A percentile compares a stretch with the other conserved stretches of the same genome.
These are phyloP conservation scores for Branchellion lobata DNA, from an alignment of 2,888 invertebrate genomes.

Conservation along the genomic window DNA sequence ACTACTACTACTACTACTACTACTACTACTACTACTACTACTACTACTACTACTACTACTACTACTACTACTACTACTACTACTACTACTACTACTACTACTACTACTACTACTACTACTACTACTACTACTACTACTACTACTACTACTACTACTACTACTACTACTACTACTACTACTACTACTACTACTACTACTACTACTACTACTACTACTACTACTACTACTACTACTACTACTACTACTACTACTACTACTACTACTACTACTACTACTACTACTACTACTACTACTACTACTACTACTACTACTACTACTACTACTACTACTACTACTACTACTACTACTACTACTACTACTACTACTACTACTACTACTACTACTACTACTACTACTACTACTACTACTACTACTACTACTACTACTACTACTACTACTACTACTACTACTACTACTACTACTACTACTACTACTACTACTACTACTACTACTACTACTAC, in stretches of 20 bases:
- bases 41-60: conserved; percentile 32
- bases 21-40: conserved; percentile 34
- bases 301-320: conserved; percentile 39
- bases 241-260: not conserved
- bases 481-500: not conserved
- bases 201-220: not conserved
- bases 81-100: conserved; percentile 32
- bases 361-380: conserved; percentile 44
- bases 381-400: conserved; percentile 39
- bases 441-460: not conserved
- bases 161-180: conserved; percentile 28
- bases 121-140: conserved; percentile 34
- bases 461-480: not conserved
- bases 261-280: not conserved
- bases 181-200: conserved; percentile 24
- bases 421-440: not conserved
- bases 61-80: conserved; percentile 32
- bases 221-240: not conserved
- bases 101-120: conserved; percentile 34
- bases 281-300: not conserved
- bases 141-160: conserved; percentile 34
- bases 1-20: conserved; percentile 32
- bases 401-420: not conserved
- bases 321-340: conserved; percentile 44
- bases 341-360: conserved; percentile 44